phyloP scores from a whole-genome alignment of 23 tunicate genomes.

The Ciona savignyi region DNA sequence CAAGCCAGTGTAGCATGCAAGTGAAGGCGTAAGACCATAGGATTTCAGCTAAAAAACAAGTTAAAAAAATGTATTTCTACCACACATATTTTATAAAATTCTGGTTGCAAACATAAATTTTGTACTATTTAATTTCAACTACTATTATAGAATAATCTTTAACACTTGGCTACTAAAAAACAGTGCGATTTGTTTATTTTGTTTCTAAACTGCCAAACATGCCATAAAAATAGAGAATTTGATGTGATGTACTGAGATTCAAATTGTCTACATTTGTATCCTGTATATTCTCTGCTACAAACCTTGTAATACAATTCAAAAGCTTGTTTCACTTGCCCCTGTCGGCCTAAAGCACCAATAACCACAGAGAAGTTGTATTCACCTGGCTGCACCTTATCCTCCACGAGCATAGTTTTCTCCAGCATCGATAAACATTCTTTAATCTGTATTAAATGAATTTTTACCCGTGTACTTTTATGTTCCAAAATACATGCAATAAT shows the following conservation, averaged over 20 bases:
- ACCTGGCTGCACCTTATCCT: conserved; percentile 52
- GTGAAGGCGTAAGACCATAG: conserved; percentile 30
- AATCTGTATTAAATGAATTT: no score
- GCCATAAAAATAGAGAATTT: no score
- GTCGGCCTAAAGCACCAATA: conserved; percentile 59
- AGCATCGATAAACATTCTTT: conserved; percentile 68
- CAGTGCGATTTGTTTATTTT: no score
- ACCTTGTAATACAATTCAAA: conserved; percentile 37
- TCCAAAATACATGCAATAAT: no score
- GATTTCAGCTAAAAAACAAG: conserved; percentile 16
- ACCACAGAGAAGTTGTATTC: conserved; percentile 81
- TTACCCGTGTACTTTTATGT: no score
- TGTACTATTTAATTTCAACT: not conserved
- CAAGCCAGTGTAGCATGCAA: conserved; percentile 50
- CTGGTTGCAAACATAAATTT: no score
- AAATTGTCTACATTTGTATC: not conserved
- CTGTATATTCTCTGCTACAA: not conserved
- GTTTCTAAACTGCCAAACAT: no score
- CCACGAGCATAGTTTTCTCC: conserved; percentile 49
- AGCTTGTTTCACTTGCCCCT: conserved; percentile 51
- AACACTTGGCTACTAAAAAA: not conserved
- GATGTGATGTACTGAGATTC: not conserved
- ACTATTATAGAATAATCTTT: not conserved
- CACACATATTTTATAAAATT: not conserved
- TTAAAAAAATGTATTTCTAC: conserved; percentile 1